phyloP scores from a whole-genome alignment of 2,888 invertebrate species.

The Habroteleia sp. region DNA sequence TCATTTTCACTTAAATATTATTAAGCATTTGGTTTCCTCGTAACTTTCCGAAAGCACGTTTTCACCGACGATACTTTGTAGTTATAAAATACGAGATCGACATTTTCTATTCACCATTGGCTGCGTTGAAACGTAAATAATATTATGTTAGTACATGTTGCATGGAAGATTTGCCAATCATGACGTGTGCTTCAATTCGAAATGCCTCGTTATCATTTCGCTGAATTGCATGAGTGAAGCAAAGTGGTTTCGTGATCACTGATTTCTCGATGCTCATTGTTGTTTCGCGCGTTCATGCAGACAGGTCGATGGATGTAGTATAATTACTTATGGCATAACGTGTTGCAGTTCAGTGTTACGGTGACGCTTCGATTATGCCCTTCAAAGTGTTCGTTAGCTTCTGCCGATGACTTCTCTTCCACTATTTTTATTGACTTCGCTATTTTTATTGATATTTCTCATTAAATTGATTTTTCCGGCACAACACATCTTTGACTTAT shows the following conservation, averaged over 20 bases:
- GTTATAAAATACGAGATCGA: not conserved
- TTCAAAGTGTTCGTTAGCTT: constrained; percentile 77
- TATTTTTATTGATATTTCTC: constrained; percentile 45
- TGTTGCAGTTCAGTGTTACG: constrained; percentile 74
- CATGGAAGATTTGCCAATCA: constrained; percentile 53
- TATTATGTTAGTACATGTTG: constrained; percentile 8
- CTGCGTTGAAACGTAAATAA: constrained; percentile 12
- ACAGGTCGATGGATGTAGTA: constrained; percentile 63
- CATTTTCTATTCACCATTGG: constrained; percentile 6
- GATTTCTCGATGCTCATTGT: constrained; percentile 59
- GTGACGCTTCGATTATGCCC: constrained; percentile 78
- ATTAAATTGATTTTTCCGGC: too few species aligned
- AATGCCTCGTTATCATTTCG: constrained; percentile 77
- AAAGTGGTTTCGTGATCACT: constrained; percentile 53
- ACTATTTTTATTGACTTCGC: constrained; percentile 35
- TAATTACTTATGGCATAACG: constrained; percentile 69
- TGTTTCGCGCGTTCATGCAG: constrained; percentile 56
- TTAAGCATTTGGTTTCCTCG: constrained; percentile 9
- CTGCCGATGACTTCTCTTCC: constrained; percentile 47
- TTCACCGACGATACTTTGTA: too few species aligned
- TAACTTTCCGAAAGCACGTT: not conserved
- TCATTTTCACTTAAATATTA: constrained; percentile 28
- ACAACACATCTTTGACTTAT: too few species aligned
- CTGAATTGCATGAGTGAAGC: constrained; percentile 73
- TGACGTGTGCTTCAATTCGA: constrained; percentile 64